Evolutionary conservation across 2,888 invertebrate genomes (phyloP), one percentile per base, ranked within the genome.

Genomic region (Osmoderma eremita): DNA sequence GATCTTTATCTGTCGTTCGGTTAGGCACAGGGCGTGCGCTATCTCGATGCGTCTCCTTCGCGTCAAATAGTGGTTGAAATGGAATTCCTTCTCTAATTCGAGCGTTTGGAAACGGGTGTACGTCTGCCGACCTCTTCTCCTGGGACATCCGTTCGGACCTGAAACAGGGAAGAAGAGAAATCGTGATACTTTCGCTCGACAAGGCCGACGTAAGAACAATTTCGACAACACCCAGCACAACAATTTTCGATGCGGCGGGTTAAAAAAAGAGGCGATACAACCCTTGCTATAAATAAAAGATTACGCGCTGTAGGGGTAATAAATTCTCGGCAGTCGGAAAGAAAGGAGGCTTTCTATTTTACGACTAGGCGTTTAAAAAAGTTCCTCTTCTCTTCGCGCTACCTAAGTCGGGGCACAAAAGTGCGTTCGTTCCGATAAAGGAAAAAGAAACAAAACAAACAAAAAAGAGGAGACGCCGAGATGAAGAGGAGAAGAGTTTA

Each of bases 31-130:
- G 65, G 95, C 95, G 84, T 97, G 97, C 50, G 97, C 97, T 77
- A 97, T 97, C 85, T 98, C 97, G 85, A 97, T 97, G 85, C 97
- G 89, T 83, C 97, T 91, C 82, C 97, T 88, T 81, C 98, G 89
- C 77, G 97, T 97, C 83, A 98, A 88, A 84, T 98, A 98, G 82
- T 97, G 96, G 85, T 97, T 98, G 86, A 96, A 97, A 82, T 97
- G 95, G 86, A 98, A 98, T 87, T 98, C 98, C 85, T 97, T 97
- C 84, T 98, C 98, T 84, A 98, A 88, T 83, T 98, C 97, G 84
- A 97, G 86, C 20, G 98, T 98, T 85, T 98, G 98, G 88, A 97
- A 97, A 79, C 97, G 92, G 73, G 97, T 98, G 88, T 98, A 98
- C 15, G 98, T 98, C 86, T 98, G 97, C 76, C 98, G 88, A 70